These are phyloP conservation scores for Malurus splendens DNA, from an alignment of 2,797 vertebrate species.

Conservation along the genomic window DNA sequence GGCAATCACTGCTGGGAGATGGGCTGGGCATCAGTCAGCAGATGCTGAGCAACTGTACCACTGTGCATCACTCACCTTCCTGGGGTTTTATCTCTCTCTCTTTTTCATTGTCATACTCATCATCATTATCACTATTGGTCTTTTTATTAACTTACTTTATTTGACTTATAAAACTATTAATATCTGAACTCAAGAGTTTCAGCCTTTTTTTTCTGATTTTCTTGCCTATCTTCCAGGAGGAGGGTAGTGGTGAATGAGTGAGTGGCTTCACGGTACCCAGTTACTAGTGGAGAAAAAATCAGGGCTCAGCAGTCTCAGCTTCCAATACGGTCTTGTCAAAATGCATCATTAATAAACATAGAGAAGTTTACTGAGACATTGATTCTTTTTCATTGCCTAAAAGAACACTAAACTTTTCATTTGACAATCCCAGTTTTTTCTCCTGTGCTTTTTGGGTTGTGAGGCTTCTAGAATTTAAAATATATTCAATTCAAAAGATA, in stretches of 20 bases:
- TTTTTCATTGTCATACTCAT: background rate
- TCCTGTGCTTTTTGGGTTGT: background rate
- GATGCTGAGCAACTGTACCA: accelerated
- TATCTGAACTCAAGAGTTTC: background rate
- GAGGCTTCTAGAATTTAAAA: background rate
- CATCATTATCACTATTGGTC: no score
- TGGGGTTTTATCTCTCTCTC: background rate
- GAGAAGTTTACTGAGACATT: background rate
- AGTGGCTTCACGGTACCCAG: no score
- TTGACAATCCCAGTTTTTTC: background rate
- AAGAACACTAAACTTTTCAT: background rate
- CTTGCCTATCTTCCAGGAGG: no score
- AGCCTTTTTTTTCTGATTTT: background rate
- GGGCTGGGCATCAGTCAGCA: accelerated
- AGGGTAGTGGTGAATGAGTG: background rate
- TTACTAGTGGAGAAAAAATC: background rate
- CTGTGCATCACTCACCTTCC: accelerated
- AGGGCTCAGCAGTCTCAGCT: background rate
- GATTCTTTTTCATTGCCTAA: background rate
- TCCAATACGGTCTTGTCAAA: background rate
- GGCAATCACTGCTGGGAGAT: accelerated
- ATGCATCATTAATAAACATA: background rate
- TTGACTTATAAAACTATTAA: background rate
- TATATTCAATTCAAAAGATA: background rate
- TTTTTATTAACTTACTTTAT: background rate